A percentile compares a stretch with the other conserved stretches of the same genome.
These are phyloP conservation scores for Drosophila albomicans DNA, from an alignment of 1,140 invertebrate species.

Conservation along the genomic window DNA sequence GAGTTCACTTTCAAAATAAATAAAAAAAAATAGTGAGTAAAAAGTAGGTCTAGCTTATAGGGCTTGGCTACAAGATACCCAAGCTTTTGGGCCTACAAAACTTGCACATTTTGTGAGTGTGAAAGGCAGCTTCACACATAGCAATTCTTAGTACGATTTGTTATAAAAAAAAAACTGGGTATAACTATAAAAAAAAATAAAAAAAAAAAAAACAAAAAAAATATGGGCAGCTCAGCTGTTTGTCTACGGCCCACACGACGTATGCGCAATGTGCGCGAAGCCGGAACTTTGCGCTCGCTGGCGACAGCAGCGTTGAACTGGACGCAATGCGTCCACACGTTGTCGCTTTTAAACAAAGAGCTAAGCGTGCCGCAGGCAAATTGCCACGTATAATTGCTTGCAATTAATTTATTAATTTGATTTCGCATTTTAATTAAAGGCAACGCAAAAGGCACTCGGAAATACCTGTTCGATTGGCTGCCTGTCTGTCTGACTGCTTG, in stretches of 20 bases:
- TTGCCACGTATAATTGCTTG: constrained; percentile 28
- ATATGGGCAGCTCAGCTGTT: constrained; percentile 3
- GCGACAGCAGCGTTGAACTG: constrained; percentile 47
- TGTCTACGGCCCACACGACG: constrained; percentile 48
- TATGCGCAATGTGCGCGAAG: constrained; percentile 34
- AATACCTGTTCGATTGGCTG: not conserved
- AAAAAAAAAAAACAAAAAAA: constrained; percentile 2
- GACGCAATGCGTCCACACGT: constrained; percentile 56
- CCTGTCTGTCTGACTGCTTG: not conserved
- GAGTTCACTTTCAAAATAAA: constrained; percentile 65
- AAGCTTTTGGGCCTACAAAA: no score
- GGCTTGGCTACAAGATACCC: no score
- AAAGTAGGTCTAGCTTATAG: no score
- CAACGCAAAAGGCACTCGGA: constrained; percentile 39
- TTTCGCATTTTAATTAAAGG: constrained; percentile 59
- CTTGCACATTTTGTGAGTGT: no score
- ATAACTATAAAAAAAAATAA: constrained; percentile 1
- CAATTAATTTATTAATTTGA: constrained; percentile 54
- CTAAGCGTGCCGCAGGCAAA: constrained; percentile 33
- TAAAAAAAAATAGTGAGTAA: not conserved
- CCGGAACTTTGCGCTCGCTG: constrained; percentile 31
- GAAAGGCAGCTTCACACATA: no score
- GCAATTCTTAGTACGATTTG: no score
- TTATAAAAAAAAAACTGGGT: no score
- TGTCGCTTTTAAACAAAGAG: constrained; percentile 48